Conservation (phyloP, 2,888 invertebrate species). For the Cheiracanthium punctorium region DNA sequence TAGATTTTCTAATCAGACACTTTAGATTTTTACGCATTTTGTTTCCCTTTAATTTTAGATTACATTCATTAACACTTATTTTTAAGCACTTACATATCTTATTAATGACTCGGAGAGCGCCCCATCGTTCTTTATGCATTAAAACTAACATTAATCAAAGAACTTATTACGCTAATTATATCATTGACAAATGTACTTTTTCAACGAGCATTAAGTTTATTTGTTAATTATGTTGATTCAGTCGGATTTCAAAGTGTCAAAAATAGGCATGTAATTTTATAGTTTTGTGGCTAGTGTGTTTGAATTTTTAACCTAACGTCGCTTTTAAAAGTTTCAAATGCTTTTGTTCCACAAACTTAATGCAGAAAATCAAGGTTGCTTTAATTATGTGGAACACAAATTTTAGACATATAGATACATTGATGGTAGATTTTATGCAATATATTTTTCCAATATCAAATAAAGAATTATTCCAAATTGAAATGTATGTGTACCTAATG, state of each 20-base stretch:
- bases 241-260: neutral
- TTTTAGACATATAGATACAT: no score
- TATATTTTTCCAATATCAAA: no score
- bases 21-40: neutral
- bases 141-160: neutral
- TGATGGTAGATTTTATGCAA: no score
- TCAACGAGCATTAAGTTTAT: neutral
- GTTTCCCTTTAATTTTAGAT: neutral
- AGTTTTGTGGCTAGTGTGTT: no score
- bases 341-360: no score
- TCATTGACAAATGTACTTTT: neutral
- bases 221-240: neutral
- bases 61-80: neutral
- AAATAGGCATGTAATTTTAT: no score
- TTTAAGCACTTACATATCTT: neutral
- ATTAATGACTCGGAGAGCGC: neutral
- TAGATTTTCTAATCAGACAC: neutral
- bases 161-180: neutral
- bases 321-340: no score
- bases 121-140: neutral
- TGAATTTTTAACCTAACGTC: no score
- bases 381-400: no score
- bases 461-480: no score
- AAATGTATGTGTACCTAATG: no score
- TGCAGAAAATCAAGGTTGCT: no score